Evolutionary conservation across 2,113 vertebrate genomes (phyloP).

Genomic region (Hiodon alosoides): DNA sequence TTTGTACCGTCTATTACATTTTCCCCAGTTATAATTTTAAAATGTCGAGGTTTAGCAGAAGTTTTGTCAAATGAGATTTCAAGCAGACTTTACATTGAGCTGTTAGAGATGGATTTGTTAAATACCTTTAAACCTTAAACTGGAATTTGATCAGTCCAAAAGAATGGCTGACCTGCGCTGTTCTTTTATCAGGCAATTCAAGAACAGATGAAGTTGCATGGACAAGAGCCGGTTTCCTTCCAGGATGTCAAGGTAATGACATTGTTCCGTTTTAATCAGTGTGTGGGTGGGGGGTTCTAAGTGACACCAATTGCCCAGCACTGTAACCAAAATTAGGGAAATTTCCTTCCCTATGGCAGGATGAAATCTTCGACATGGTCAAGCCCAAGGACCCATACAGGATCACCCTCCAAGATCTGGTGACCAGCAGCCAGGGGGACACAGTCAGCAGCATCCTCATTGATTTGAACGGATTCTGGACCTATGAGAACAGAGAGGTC

Average conservation of each 20-base stretch:
- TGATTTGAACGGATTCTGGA: constrained; percentile 97
- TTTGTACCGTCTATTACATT: neutral
- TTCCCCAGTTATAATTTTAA: no score
- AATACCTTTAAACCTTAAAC: neutral
- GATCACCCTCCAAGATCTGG: constrained; percentile 94
- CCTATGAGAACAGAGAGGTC: constrained; percentile 94
- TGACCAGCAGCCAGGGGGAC: constrained; percentile 93
- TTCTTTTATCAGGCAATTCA: constrained; percentile 79
- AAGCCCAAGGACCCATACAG: constrained; percentile 92
- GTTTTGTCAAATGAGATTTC: no score
- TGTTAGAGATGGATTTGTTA: no score
- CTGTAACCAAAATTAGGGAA: constrained; percentile 1
- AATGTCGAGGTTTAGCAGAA: no score
- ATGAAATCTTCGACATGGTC: constrained; percentile 99
- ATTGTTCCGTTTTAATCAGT: neutral
- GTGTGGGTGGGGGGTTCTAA: no score
- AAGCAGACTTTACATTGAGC: no score
- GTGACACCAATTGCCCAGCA: neutral
- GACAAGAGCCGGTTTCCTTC: constrained; percentile 92
- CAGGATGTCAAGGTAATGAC: constrained; percentile 89
- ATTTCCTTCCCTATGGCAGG: constrained; percentile 56
- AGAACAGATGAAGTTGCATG: constrained; percentile 95
- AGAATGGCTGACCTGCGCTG: constrained; percentile 11
- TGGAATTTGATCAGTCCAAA: neutral
- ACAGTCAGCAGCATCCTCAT: constrained; percentile 95